Evolutionary conservation across 2,888 invertebrate genomes (phyloP).

Genomic region (Belgica antarctica): DNA sequence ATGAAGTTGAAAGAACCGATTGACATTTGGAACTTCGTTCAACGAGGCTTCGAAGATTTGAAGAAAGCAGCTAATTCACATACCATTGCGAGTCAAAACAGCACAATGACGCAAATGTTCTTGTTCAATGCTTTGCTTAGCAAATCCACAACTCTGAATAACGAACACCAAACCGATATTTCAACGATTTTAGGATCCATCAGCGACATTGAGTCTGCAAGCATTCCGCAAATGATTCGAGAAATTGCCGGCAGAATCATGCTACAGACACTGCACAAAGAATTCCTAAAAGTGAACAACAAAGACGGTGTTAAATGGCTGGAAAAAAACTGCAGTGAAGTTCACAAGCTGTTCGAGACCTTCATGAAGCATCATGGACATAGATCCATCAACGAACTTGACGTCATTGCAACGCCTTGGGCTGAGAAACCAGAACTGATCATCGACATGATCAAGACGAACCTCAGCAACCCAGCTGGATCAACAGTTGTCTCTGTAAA

Average conservation of each 20-base stretch:
- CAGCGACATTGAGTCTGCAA: conserved; percentile 69
- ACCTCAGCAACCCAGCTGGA: conserved; percentile 50
- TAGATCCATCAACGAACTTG: conserved; percentile 68
- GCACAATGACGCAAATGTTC: conserved; percentile 59
- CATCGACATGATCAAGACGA: conserved; percentile 63
- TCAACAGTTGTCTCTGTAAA: neutral
- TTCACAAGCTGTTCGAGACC: conserved; percentile 50
- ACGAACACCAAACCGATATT: conserved; percentile 68
- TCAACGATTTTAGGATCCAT: conserved; percentile 67
- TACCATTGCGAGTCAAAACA: conserved; percentile 55
- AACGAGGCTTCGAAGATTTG: neutral
- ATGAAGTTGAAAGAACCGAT: neutral
- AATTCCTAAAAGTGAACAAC: conserved; percentile 57
- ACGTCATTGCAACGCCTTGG: conserved; percentile 67
- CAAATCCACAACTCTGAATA: conserved; percentile 59
- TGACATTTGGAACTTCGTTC: conserved; percentile 16
- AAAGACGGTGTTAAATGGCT: conserved; percentile 62
- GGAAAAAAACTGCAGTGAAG: conserved; percentile 56
- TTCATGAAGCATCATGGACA: conserved; percentile 72
- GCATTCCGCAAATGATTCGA: conserved; percentile 63
- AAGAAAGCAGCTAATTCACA: conserved; percentile 51
- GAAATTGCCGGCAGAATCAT: conserved; percentile 56
- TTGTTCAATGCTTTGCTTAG: conserved; percentile 59
- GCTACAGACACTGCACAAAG: conserved; percentile 54
- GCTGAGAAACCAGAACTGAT: conserved; percentile 61